phyloP scores from a whole-genome alignment of 2,797 vertebrate genomes.

The Orientallactaga sibirica region DNA sequence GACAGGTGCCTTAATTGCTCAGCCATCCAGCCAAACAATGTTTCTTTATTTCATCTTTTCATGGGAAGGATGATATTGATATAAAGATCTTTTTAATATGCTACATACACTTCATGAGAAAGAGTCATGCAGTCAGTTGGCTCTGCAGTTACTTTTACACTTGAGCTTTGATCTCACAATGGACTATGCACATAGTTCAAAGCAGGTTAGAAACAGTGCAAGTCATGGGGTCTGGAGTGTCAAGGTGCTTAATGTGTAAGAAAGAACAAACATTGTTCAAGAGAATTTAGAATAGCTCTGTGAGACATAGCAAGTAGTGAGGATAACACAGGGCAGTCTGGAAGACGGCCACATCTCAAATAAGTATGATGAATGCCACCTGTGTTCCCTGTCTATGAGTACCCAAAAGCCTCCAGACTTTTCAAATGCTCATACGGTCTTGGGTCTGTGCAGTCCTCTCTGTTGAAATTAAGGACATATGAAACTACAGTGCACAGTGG shows the following conservation, averaged over 20 bases:
- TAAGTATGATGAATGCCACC: neutral
- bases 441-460: neutral
- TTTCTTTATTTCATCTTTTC: neutral
- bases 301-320: conserved; percentile 9
- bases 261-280: neutral
- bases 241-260: neutral
- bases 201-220: neutral
- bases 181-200: neutral
- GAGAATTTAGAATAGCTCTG: neutral
- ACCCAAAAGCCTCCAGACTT: neutral
- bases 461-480: neutral
- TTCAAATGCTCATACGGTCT: neutral
- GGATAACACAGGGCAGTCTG: neutral
- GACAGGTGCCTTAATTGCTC: too few species aligned
- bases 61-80: neutral
- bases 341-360: neutral
- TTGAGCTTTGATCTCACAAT: neutral
- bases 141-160: neutral
- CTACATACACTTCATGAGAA: neutral
- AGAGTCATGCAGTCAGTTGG: neutral
- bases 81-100: neutral
- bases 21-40: too few species aligned
- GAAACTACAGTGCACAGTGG: neutral
- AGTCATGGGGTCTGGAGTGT: neutral
- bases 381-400: neutral